These are phyloP conservation scores for Pogona vitticeps DNA, from an alignment of 2,113 vertebrate species.

Conservation along the genomic window DNA sequence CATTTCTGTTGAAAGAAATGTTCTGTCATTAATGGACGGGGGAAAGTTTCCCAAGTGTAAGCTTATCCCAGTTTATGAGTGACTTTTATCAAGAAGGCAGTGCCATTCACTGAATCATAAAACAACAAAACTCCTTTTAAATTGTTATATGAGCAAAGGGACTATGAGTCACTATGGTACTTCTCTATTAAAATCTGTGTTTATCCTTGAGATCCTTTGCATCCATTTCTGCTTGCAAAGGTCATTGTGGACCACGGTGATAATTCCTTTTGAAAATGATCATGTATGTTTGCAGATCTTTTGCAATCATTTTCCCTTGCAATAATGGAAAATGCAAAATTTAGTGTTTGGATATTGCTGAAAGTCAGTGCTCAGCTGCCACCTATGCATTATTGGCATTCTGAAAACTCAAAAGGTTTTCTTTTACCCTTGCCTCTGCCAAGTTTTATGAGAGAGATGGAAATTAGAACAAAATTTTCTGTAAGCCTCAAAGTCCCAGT, in stretches of 20 bases:
- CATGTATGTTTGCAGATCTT: neutral
- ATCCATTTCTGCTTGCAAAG: no score
- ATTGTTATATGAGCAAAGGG: neutral
- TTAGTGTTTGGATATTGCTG: neutral
- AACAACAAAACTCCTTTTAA: neutral
- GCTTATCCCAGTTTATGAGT: neutral
- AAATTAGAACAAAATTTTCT: neutral
- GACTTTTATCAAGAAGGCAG: neutral
- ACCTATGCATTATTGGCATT: neutral
- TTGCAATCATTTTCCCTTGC: neutral
- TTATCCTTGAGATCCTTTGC: no score
- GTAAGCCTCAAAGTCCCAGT: slow-evolving; percentile 6
- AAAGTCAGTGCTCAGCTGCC: neutral
- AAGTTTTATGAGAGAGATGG: neutral
- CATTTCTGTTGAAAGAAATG: neutral
- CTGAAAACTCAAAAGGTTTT: neutral
- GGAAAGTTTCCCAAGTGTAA: neutral
- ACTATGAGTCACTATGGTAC: neutral
- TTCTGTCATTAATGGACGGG: neutral
- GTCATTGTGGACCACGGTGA: neutral
- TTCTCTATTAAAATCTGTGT: no score
- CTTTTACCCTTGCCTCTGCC: neutral
- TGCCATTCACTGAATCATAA: neutral
- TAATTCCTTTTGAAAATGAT: neutral
- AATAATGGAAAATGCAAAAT: rapidly evolving